Evolutionary conservation across 2,113 vertebrate genomes (phyloP).

Genomic region (Megaleporinus macrocephalus): DNA sequence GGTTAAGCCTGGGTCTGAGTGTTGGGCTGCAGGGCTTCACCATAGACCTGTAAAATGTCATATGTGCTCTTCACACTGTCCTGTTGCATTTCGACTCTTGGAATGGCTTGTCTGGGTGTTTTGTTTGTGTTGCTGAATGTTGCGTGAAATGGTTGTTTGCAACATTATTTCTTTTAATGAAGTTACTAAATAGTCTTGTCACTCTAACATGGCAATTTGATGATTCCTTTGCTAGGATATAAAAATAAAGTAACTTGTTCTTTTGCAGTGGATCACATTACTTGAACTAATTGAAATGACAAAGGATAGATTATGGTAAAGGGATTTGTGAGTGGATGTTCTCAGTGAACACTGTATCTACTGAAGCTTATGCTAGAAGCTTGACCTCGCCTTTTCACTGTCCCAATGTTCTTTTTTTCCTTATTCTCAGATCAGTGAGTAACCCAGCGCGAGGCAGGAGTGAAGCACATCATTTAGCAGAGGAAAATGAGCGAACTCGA

Average conservation of each 20-base stretch:
- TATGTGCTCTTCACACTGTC: conserved; percentile 12
- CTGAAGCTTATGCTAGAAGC: conserved; percentile 42
- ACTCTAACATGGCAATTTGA: not conserved
- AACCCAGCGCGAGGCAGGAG: conserved; percentile 80
- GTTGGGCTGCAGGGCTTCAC: not conserved
- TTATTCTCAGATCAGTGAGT: conserved; percentile 81
- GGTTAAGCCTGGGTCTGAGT: not conserved
- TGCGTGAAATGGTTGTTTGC: not conserved
- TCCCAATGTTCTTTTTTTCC: conserved; percentile 7
- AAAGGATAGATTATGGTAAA: conserved; percentile 45
- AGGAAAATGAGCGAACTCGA: conserved; percentile 99
- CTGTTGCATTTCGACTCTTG: not conserved
- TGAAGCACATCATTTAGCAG: conserved; percentile 83
- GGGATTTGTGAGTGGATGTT: conserved; percentile 37
- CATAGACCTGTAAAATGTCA: conserved; percentile 17
- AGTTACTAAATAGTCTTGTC: not conserved
- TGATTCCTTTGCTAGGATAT: not conserved
- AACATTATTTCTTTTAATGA: not conserved
- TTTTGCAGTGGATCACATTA: conserved; percentile 4
- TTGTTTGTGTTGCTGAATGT: not conserved
- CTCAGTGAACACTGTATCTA: conserved; percentile 35
- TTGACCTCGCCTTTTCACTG: conserved; percentile 36
- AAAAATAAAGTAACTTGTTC: not conserved
- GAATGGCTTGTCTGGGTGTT: not conserved
- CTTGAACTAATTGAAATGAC: conserved; percentile 38